phyloP scores from a whole-genome alignment of 1,140 invertebrate genomes.

The Mylabris phalerata region DNA sequence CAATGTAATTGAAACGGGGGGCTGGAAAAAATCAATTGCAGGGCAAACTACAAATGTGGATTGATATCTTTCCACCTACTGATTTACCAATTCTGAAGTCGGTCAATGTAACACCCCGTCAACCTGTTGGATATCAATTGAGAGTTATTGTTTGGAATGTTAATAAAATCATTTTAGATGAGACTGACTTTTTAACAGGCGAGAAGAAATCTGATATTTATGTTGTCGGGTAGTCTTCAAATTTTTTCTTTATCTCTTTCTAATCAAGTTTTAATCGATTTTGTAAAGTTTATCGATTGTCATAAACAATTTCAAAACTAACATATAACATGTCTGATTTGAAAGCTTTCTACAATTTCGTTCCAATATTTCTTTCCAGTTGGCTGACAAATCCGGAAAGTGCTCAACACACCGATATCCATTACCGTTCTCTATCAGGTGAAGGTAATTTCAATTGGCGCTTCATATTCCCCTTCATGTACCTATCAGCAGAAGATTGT shows the following conservation, averaged over 20 bases:
- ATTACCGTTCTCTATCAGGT: conserved; percentile 69
- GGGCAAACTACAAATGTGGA: conserved; percentile 86
- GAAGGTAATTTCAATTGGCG: conserved; percentile 89
- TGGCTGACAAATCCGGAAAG: conserved; percentile 68
- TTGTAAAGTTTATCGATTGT: too few species aligned
- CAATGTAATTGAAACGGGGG: neutral
- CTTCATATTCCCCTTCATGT: conserved; percentile 78
- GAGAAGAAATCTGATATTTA: conserved; percentile 81
- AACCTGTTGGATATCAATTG: conserved; percentile 71
- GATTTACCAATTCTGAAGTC: conserved; percentile 51
- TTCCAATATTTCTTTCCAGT: conserved; percentile 42
- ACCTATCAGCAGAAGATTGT: conserved; percentile 69
- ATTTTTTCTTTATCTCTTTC: neutral
- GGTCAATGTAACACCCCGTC: conserved; percentile 69
- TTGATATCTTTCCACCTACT: conserved; percentile 75
- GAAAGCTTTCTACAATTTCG: conserved; percentile 3
- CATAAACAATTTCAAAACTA: neutral
- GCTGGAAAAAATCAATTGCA: conserved; percentile 33
- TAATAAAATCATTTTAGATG: conserved; percentile 62
- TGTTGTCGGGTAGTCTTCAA: conserved; percentile 64
- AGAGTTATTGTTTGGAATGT: conserved; percentile 79
- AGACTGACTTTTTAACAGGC: conserved; percentile 71
- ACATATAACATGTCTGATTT: neutral
- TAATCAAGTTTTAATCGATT: too few species aligned
- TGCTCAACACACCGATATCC: conserved; percentile 74